Conservation (phyloP, 2,797 vertebrate genomes). For the Pipistrellus kuhlii region DNA sequence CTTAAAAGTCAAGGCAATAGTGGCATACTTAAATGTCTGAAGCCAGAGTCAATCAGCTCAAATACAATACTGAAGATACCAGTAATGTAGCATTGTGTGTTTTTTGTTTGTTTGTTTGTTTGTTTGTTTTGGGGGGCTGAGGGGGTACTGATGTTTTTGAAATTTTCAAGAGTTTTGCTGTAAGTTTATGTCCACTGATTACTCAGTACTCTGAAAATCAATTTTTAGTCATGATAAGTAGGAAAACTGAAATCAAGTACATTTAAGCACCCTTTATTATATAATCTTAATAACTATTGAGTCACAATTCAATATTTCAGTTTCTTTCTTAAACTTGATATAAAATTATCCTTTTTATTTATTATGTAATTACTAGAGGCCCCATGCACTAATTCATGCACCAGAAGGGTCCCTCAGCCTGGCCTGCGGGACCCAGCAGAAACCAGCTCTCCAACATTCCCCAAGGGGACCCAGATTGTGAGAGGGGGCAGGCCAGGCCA, state of each 20-base stretch:
- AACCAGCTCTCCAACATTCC: no score
- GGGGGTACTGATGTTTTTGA: not conserved
- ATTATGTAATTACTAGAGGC: not conserved
- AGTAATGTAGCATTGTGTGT: not conserved
- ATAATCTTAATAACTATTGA: not conserved
- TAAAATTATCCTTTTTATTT: slow-evolving; percentile 49
- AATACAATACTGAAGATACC: not conserved
- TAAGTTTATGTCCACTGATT: not conserved
- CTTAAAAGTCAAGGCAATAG: not conserved
- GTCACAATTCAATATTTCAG: not conserved
- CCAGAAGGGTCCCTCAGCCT: no score
- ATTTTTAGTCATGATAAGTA: not conserved
- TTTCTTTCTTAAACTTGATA: slow-evolving; percentile 57
- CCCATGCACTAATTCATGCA: no score
- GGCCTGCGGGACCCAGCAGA: no score
- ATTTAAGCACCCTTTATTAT: slow-evolving; percentile 26
- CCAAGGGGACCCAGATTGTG: no score
- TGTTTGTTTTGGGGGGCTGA: no score
- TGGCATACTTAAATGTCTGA: not conserved
- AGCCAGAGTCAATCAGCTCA: not conserved
- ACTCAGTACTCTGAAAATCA: slow-evolving; percentile 37
- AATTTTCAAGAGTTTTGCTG: not conserved
- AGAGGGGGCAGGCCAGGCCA: no score
- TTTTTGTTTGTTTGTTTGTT: not conserved
- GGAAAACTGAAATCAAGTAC: not conserved